These are phyloP conservation scores for Serinus canaria DNA, from an alignment of 2,113 vertebrate species.

Conservation along the genomic window DNA sequence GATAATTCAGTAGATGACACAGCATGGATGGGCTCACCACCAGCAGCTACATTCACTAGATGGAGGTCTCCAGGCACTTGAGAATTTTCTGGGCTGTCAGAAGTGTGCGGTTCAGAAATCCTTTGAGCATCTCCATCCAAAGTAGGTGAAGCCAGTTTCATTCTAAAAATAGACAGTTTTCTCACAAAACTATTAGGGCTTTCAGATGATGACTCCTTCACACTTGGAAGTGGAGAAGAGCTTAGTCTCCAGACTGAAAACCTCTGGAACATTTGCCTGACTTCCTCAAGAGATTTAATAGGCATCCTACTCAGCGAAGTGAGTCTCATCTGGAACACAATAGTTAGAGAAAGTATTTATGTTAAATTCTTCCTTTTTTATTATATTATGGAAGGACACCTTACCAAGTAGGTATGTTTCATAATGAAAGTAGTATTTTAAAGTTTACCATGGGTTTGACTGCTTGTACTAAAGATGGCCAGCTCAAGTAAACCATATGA, in stretches of 20 bases:
- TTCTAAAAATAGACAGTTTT: slow-evolving; percentile 72
- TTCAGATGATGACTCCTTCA: slow-evolving; percentile 56
- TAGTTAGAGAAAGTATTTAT: neutral
- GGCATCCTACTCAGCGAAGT: slow-evolving; percentile 71
- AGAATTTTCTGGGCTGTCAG: neutral
- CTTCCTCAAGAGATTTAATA: slow-evolving; percentile 84
- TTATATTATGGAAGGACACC: neutral
- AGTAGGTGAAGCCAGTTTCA: slow-evolving; percentile 64
- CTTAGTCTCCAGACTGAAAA: slow-evolving; percentile 78
- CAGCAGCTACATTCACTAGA: neutral
- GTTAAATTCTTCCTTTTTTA: neutral
- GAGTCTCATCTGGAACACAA: slow-evolving; percentile 74
- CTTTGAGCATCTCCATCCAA: slow-evolving; percentile 18
- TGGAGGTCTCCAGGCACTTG: neutral
- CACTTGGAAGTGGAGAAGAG: slow-evolving; percentile 52
- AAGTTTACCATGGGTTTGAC: neutral
- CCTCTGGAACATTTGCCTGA: slow-evolving; percentile 87
- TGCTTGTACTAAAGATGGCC: neutral
- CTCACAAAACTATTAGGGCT: slow-evolving; percentile 69
- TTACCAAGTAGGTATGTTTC: neutral
- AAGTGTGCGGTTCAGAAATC: neutral
- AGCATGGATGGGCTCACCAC: neutral
- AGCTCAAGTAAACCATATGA: neutral
- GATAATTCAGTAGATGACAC: neutral
- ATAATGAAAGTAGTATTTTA: neutral